phyloP scores from a whole-genome alignment of 2,797 vertebrate species.

The Arrhamphus sclerolepis region DNA sequence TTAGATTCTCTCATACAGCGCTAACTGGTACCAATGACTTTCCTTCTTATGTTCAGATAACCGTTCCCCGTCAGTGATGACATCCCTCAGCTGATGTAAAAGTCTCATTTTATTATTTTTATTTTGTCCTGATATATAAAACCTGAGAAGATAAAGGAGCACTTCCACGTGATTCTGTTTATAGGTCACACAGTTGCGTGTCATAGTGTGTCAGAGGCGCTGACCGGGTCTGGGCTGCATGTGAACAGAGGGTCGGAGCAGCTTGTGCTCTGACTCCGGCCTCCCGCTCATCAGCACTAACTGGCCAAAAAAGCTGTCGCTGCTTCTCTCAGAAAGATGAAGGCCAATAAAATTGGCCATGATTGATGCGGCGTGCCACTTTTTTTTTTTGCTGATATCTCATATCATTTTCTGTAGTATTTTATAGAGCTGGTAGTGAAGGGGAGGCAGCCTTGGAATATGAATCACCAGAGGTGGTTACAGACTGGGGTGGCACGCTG shows the following conservation, averaged over 20 bases:
- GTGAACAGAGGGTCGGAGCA: slow-evolving; percentile 38
- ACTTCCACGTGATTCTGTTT: slow-evolving; percentile 1
- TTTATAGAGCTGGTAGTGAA: slow-evolving; percentile 22
- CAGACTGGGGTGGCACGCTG: slow-evolving; percentile 21
- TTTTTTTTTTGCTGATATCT: slow-evolving; percentile 36
- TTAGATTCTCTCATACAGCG: too few relatives aligned
- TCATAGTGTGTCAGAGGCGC: slow-evolving; percentile 10
- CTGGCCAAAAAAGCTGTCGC: slow-evolving; percentile 18
- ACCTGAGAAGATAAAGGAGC: too few relatives aligned
- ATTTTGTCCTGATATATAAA: too few relatives aligned
- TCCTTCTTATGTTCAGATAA: too few relatives aligned
- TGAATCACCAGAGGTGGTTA: slow-evolving; percentile 42
- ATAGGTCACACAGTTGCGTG: background rate
- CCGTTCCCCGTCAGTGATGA: too few relatives aligned
- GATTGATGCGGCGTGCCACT: slow-evolving; percentile 42
- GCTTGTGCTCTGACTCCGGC: slow-evolving; percentile 40
- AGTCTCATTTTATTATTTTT: too few relatives aligned
- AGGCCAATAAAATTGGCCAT: slow-evolving; percentile 28
- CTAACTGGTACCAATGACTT: too few relatives aligned
- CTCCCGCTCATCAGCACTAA: slow-evolving; percentile 7
- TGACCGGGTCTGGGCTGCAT: slow-evolving; percentile 4
- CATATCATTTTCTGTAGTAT: slow-evolving; percentile 24
- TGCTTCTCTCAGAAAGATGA: slow-evolving; percentile 17
- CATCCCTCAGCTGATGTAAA: too few relatives aligned
- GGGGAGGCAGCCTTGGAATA: slow-evolving; percentile 32